A percentile compares a stretch with the other conserved stretches of the same genome.
Evolutionary conservation across 2,113 vertebrate genomes (phyloP).

Genomic region (Trematocara unimaculatum): DNA sequence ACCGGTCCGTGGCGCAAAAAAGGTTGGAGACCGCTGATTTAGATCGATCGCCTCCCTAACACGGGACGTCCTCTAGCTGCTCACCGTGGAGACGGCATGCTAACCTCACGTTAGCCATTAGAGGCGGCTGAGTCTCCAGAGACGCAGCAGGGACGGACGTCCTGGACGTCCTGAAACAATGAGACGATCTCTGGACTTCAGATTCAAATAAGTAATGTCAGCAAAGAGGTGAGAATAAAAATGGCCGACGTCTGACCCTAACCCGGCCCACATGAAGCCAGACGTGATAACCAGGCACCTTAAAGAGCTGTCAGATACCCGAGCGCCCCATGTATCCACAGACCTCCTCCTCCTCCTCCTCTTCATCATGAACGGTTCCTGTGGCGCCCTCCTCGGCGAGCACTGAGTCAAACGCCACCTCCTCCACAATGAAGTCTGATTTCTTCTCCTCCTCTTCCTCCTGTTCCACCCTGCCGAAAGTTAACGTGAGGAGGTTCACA

Average conservation of each 20-base stretch:
- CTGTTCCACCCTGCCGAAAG: not conserved
- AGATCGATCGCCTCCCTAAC: not conserved
- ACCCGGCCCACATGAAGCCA: not conserved
- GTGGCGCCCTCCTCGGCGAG: not conserved
- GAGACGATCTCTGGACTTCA: not conserved
- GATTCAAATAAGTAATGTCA: not conserved
- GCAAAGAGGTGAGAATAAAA: not conserved
- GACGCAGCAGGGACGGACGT: not conserved
- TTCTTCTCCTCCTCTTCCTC: not conserved
- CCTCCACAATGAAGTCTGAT: not conserved
- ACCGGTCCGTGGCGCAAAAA: too few relatives aligned
- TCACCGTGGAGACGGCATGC: not conserved
- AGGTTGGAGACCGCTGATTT: too few relatives aligned
- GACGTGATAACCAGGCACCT: not conserved
- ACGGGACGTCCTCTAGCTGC: not conserved
- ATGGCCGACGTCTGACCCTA: not conserved
- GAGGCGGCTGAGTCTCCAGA: not conserved
- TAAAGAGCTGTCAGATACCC: not conserved
- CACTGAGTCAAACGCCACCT: not conserved
- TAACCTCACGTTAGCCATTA: not conserved
- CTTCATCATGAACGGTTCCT: not conserved
- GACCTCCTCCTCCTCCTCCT: not conserved
- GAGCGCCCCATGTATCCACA: not conserved
- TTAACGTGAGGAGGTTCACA: slow-evolving; percentile 52
- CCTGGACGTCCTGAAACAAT: not conserved